Base-by-base conservation (phyloP, 2,888 invertebrate species). In the Seira ritae region DNA sequence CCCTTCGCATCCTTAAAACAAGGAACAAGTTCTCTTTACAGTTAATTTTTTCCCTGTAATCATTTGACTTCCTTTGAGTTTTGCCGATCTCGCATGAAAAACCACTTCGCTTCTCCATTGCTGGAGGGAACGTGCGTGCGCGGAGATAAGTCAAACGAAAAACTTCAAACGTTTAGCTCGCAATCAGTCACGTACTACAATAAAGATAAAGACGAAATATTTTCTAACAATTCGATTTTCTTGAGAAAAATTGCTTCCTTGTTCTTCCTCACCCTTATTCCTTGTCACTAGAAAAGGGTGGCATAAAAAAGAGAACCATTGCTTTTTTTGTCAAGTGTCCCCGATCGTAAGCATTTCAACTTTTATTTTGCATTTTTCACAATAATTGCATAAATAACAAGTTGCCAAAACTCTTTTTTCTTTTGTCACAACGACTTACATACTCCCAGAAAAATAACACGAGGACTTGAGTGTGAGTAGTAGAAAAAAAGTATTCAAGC, bases 131-230 rank as follows among this genome's bases (percentile, higher is more conserved):
- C 15, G 17, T 55, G 55, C 55, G 55, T 55, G 55, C 3, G 55
- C 15, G 3, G 15, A 15, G 17, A 55, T 55, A 55, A 55, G 17
- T 12, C 12, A n/a, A 3, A 55, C 1, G 6, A n/a, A 17, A n/a
- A 17, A 55, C 3, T n/a, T 55, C 55, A 8, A 55, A 55, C 55
- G 15, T 12, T 55, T 55, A 55, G 12, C 55, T 55, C 12, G 55
- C 17, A 55, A 55, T 55, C 55, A 55, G 55, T 55, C 55, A 55
- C 55, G 55, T 55, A 55, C 55, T 17, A 55, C 1, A 55, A 31
- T 31, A 55, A 55, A 55, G 55, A 55, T 55, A 55, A 42, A 17
- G 55, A 55, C 55, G 15, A 55, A 55, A 55, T 15, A 55, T 55
- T n/a, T 55, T 55, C 12, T 55, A 55, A 55, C 55, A 12, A 55